Base-by-base conservation (phyloP, 2,797 vertebrate genomes). In the Chiroxiphia lanceolata region DNA sequence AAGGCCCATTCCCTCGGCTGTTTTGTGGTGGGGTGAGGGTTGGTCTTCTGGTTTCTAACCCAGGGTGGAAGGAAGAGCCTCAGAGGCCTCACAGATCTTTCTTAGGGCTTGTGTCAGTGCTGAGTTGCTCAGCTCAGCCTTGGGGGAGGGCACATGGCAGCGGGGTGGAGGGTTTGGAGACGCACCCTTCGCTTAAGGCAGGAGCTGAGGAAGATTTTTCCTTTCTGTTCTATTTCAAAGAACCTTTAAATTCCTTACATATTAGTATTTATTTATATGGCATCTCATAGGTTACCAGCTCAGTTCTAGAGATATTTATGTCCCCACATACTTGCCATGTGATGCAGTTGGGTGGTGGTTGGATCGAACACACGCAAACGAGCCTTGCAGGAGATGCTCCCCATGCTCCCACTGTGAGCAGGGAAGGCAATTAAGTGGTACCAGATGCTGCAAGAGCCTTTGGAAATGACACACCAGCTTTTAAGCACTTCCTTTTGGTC, bases 381-480 rank as follows among this genome's bases (percentile, higher is more conserved):
- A 51, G 56, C 60, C 92, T 89, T 15, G 33, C 77, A 77, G 83
- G 57, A 94, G 92, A 64, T 87, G 48, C 47, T 21, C 60, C 76
- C 26, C 74, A 25, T 16, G 40, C 59, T 95, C 90, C 90, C 68
- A 33, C 93, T 94, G 93, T n/a, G 92, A 95, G 86, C 89, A 93
- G 81, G 71, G 59, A 29, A 85, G 81, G 90, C 90, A 83, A 54
- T 93, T 90, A 94, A 96, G 84, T 86, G 78, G 44, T 69, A 93
- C 84, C 94, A 96, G 96, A 93, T 96, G 92, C 90, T 86, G 93
- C 63, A 86, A 56, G 56, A 92, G 86, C 67, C 87, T 82, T 82
- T 80, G 8, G 10, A 92, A 95, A 79, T 15, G 42, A 63, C 87
- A 79, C 2, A 47, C 88, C 93, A 93, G 80, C 59, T 93, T 90